Evolutionary conservation across 2,113 vertebrate genomes (phyloP), one percentile per base, ranked within the genome.

Genomic region (Mormyrus lacerda): DNA sequence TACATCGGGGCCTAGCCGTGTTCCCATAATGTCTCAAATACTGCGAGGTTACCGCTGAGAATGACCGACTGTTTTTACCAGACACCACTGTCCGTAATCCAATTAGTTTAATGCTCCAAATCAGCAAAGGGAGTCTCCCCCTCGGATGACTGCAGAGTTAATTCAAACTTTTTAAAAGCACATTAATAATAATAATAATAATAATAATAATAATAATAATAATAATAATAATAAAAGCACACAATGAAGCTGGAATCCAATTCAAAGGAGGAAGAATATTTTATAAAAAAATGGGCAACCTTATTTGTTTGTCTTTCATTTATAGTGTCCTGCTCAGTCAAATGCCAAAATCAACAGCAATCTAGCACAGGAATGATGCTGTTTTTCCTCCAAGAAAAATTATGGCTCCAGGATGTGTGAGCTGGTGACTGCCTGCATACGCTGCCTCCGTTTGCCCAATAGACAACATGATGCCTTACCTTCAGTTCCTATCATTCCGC

Each of bases 101-200:
- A 91, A 92, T 91, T 87, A 91, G 89, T 92, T 82, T 48, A 90
- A 92, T 90, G 92, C 85, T 90, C 91, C 85, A 92, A 91, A 91
- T 92, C 87, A 91, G 50, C 89, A 90, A 91, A 65, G 47, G 92
- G 65, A 45, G 1, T 69, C 44, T 27, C 50, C 87, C 76, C 42
- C 76, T 88, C 92, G 53, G 85, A 88, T 3, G 44, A 4, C 2
- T 45, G 4, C 9, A 7, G 8, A 48, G 47, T 48, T 48, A 93
- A 93, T 51, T 13, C 83, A 82, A 65, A 21, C 27, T 10, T 10
- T 44, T 45, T 89, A 82, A 27, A 58, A 84, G 48, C 4, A 3
- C 4, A 45, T 45, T 45, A 50, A 50, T n/a, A 9, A 48, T 48
- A 9, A 48, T 48, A 21, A 45, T 58, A 39, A 1, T 9, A 9